Evolutionary conservation across 2,888 invertebrate genomes (phyloP).

Genomic region (Drosophila sordidula): DNA sequence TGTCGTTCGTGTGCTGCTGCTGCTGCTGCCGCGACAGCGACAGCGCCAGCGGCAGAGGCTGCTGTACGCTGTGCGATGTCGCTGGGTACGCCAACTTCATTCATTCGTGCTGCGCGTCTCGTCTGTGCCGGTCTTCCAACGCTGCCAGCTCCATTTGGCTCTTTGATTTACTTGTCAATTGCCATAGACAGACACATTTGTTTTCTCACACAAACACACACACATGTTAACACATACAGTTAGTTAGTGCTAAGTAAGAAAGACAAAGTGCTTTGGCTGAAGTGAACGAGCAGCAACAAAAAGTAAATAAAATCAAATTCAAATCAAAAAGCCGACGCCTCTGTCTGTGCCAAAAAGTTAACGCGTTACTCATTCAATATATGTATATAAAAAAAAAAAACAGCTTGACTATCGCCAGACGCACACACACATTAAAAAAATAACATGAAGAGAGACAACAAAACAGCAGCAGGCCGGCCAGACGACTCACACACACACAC

Average conservation of each 20-base stretch:
- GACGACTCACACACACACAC: conserved; percentile 41
- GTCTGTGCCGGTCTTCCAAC: conserved; percentile 69
- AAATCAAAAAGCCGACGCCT: conserved; percentile 52
- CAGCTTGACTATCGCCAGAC: conserved; percentile 60
- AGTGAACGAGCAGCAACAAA: conserved; percentile 38
- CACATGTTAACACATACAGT: conserved; percentile 23
- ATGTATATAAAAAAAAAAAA: conserved; percentile 33
- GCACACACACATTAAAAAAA: conserved; percentile 21
- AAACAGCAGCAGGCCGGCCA: conserved; percentile 45
- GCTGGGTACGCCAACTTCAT: conserved; percentile 72
- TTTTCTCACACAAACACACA: conserved; percentile 17
- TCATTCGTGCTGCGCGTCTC: conserved; percentile 80
- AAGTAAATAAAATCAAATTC: conserved; percentile 9
- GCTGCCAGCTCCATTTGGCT: conserved; percentile 18
- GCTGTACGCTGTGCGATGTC: conserved; percentile 41
- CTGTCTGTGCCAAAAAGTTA: conserved; percentile 51
- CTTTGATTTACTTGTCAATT: conserved; percentile 14
- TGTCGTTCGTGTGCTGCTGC: conserved; percentile 8
- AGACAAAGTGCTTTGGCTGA: conserved; percentile 54
- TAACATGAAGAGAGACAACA: conserved; percentile 42
- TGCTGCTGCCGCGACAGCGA: conserved; percentile 3
- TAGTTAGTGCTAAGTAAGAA: conserved; percentile 49
- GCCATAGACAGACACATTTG: conserved; percentile 20
- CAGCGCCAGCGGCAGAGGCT: conserved; percentile 16
- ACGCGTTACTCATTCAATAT: conserved; percentile 64